Evolutionary conservation across 2,113 vertebrate genomes (phyloP), one percentile per base, ranked within the genome.

Genomic region (Hucho hucho): DNA sequence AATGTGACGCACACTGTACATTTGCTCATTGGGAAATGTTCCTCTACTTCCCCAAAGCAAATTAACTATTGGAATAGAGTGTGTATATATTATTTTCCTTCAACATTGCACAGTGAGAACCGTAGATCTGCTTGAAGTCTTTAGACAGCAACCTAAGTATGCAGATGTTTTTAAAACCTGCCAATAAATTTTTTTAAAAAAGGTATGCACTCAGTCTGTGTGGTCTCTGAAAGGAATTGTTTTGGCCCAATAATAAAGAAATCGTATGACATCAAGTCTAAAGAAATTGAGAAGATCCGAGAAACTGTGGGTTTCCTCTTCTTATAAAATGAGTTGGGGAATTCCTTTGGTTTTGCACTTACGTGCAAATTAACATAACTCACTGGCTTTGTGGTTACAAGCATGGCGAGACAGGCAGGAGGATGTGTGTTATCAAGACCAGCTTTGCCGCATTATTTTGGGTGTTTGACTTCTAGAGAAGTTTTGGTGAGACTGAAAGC

Each of bases 321-420:
- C 80, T 77, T 75, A 63, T 73, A 65, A 89, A 88, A 75, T 69
- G 74, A 83, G 81, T 77, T 53, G 82, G 87, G 87, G 85, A 89
- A 88, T 85, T 88, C 83, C 78, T 88, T 43, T 16, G 32, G 68
- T 69, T 67, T 61, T 65, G 81, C 77, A 80, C 81, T 61, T 7
- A 61, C 79, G 2, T 9, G 61, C 58, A 46, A 37, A 43, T 82
- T 3, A 67, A 28, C 46, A 67, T 58, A 49, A 79, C 70, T 81
- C 24, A 24, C 76, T 75, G 28, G 37, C 13, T 77, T 64, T 24
- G 64, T 28, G 28, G 12, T 5, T 53, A 47, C 46, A 13, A 56
- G 58, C 69, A 72, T 18, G 47, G 6, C 16, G 16, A 53, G 53
- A 26, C 64, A 18, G 46, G 73, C 86, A 82, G 82, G 81, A 82